Percentiles rank a stretch among this genome's conserved stretches.
phyloP scores from a whole-genome alignment of 2,113 vertebrate genomes.

The Camelus bactrianus region DNA sequence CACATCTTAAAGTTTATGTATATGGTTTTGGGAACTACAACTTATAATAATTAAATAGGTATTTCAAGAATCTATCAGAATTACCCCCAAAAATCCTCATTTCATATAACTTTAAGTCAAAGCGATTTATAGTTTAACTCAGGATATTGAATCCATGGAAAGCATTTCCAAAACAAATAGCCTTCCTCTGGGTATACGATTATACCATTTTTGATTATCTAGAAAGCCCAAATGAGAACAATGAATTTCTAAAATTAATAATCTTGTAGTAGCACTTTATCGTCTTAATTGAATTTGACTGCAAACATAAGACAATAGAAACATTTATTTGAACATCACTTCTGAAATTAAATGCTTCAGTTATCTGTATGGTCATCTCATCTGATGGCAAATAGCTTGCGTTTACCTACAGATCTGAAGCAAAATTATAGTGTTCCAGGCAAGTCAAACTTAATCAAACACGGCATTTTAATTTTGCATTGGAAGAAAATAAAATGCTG shows the following conservation, averaged over 20 bases:
- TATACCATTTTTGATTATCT: neutral
- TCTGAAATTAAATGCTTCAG: neutral
- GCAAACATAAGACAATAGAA: neutral
- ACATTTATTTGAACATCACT: neutral
- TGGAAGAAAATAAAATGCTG: neutral
- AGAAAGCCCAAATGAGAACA: slow-evolving; percentile 5
- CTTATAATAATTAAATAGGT: neutral
- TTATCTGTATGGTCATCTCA: neutral
- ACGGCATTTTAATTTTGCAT: neutral
- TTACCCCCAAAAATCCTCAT: neutral
- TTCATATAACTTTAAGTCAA: neutral
- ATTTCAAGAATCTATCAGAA: neutral
- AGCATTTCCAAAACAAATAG: slow-evolving; percentile 1
- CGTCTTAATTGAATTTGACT: neutral
- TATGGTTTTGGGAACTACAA: neutral
- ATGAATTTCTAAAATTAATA: neutral
- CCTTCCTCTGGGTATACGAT: neutral
- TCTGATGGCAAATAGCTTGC: neutral
- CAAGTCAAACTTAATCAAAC: neutral
- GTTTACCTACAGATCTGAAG: neutral
- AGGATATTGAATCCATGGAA: neutral
- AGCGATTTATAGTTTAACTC: neutral
- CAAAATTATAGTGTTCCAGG: neutral
- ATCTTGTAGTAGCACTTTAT: neutral
- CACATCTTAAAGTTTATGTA: neutral